Base-by-base conservation (phyloP, 1,140 invertebrate species). In the Pseudomyrmex flavicornis region DNA sequence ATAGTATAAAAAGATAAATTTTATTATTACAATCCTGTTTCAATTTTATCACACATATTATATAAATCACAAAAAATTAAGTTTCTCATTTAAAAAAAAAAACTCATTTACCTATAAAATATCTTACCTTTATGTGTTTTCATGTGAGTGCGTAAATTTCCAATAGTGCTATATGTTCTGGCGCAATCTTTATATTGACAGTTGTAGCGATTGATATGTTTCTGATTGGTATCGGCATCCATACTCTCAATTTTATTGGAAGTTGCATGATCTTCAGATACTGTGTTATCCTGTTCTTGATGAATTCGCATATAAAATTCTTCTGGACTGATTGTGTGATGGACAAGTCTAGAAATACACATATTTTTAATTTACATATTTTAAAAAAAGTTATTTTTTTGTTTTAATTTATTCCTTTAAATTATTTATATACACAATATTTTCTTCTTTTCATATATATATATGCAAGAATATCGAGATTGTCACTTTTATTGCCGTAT, bases 111-210 rank as follows among this genome's bases (percentile, higher is more conserved):
- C 0, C 35, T 35, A 35, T 7, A 35, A 35, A 35, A 35, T 35
- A 73, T 62, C 84, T 93, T 94, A 99, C 98, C 98, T 97, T 97
- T 98, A 91, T 99, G 98, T 80, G 98, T 98, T 95, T 99, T 99
- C 95, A 98, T 96, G 94, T 99, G 98, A 70, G 98, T 99, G 91
- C 98, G 96, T 69, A 99, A 95, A 95, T 99, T 99, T 69, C 98
- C 98, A 85, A 98, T 96, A 9, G 98, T 99, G 90, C 98, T 99
- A 92, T 99, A 99, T 26, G 97, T 98, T 87, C 98, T 95, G 83
- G 95, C 95, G 94, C 98, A 99, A 1, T 97, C 98, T 83, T 97
- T 96, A 94, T 97, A 99, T 94, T 98, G 97, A 94, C 98, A 99
- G 90, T 95, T 96, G 93, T 97, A 98, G 83, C 97, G 94, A 91